Evolutionary conservation across 2,113 vertebrate genomes (phyloP).

Genomic region (Rhynchomys soricoides): DNA sequence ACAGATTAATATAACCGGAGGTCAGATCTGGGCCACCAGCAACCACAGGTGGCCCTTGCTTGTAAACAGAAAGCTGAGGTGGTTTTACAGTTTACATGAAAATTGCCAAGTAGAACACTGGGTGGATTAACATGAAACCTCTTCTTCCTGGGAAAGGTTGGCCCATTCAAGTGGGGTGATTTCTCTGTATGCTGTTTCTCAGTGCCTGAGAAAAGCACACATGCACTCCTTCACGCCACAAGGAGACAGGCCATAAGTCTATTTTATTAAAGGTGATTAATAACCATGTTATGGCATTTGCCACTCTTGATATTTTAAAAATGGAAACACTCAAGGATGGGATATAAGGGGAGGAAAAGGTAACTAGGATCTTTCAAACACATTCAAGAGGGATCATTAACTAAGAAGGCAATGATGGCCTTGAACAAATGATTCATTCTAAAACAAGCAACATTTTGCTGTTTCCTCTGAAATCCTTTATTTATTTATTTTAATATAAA

Average conservation of each 20-base stretch:
- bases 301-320: conserved; percentile 25
- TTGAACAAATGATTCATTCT: neutral
- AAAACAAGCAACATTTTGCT: neutral
- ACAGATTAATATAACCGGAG: conserved; percentile 61
- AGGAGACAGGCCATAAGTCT: neutral
- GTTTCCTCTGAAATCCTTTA: neutral
- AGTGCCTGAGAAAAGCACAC: neutral
- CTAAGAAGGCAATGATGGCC: neutral
- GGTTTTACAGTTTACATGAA: conserved; percentile 73
- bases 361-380: neutral
- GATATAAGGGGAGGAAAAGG: neutral
- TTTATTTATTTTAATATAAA: neutral
- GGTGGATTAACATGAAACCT: conserved; percentile 71
- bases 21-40: conserved; percentile 58
- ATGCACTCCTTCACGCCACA: neutral
- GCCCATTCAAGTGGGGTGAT: neutral
- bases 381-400: neutral
- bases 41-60: conserved; percentile 68
- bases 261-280: conserved; percentile 21
- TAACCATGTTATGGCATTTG: neutral
- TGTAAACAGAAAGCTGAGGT: conserved; percentile 76
- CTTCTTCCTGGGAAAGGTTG: conserved; percentile 67
- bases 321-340: neutral
- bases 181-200: neutral
- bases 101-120: conserved; percentile 35